Evolutionary conservation across 64 coral and sea anemone species (phyloP), one percentile per base, ranked within the genome.

Genomic region (Pocillopora verrucosa): DNA sequence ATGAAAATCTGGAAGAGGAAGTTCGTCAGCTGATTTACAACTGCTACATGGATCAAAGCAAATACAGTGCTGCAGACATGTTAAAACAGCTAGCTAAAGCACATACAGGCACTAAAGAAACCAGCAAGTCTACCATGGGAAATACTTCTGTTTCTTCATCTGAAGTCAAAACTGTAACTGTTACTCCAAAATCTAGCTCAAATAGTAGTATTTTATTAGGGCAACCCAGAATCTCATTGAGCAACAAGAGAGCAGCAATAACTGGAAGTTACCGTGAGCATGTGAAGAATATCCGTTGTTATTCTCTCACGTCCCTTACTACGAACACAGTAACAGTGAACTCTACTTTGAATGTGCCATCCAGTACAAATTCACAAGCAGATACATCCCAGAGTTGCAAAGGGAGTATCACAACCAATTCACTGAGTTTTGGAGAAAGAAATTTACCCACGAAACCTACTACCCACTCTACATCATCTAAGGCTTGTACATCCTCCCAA

Each of bases 61-160:
- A 89, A 69, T 93, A 89, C 38, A 77, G 72, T 84, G 92, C 92
- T 78, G 88, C 87, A 70, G 83, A 93, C 45, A 93, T 80, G 65
- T 26, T 93, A 30, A 93, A 88, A 85, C 70, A 89, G 76, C 68
- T 93, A 12, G 92, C 92, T 16, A 81, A 76, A 60, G 61, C 70
- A 72, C 92, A 77, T 70, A 20, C 38, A 56, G 17, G 13, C 22
- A 88, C 60, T 16, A 61, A 80, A 36, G 34, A 14, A 35, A 22
- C 25, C 22, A 59, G 7, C 51, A 35, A 38, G 2, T 25, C 36
- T 3, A 13, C 75, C 13, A 37, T 38, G 12, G 34, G 36, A 19
- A 89, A 10, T 57, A 60, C 34, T 9, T 14, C 34, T 34, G 58
- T 19, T 26, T 64, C 22, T 1, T 63, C 59, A n/a, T 60, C 12